Percentiles rank a stretch among this genome's conserved stretches.
Evolutionary conservation across 1,140 invertebrate species (phyloP).

Genomic region (Mercenaria mercenaria): DNA sequence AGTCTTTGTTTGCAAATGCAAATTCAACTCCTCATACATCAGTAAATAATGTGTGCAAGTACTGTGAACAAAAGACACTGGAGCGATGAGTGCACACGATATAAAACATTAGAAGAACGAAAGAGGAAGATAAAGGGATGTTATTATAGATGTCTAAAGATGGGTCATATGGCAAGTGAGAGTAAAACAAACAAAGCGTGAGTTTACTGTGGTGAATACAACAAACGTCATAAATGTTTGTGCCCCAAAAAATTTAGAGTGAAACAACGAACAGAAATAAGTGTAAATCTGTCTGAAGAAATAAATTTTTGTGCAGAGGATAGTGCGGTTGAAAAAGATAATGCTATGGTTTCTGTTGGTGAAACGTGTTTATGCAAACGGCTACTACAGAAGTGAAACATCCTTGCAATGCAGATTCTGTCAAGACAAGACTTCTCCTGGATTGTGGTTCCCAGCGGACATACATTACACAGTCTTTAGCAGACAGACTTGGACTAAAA

Average conservation of each 20-base stretch:
- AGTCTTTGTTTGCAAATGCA: too few species aligned
- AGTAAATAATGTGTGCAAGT: neutral
- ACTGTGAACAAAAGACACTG: neutral
- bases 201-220: neutral
- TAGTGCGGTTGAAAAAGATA: neutral
- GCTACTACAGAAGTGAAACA: neutral
- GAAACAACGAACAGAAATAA: neutral
- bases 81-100: neutral
- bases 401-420: neutral
- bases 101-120: constrained; percentile 1
- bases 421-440: neutral
- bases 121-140: neutral
- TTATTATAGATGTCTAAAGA: neutral
- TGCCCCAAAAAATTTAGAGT: neutral
- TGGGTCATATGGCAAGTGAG: neutral
- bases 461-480: neutral
- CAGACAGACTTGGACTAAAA: neutral
- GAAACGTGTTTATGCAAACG: constrained; percentile 10
- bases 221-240: neutral
- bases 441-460: constrained; percentile 1
- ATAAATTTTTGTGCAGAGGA: neutral
- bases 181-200: neutral
- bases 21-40: too few species aligned
- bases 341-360: neutral
- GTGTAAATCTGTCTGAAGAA: neutral